A percentile compares a stretch with the other conserved stretches of the same genome.
phyloP scores from a whole-genome alignment of 2,113 vertebrate genomes.

The Oreocharis arfaki region DNA sequence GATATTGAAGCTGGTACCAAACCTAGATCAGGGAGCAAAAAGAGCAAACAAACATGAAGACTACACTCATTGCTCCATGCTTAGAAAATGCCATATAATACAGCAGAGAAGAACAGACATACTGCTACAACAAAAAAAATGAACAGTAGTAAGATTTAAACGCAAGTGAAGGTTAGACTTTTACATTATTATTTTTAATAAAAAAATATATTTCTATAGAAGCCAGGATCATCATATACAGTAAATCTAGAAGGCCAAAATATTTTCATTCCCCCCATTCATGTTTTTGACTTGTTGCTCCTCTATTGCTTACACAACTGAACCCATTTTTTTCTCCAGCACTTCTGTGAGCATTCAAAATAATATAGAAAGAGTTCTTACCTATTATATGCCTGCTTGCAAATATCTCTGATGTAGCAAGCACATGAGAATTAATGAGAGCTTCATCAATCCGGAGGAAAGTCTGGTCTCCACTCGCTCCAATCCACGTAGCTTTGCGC shows the following conservation, averaged over 20 bases:
- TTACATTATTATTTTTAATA: background rate
- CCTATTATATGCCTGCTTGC: conserved; percentile 98
- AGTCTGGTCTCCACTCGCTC: conserved; percentile 96
- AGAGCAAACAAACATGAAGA: background rate
- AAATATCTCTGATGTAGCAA: conserved; percentile 98
- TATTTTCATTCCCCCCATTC: background rate
- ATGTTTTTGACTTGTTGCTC: background rate
- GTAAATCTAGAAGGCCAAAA: background rate
- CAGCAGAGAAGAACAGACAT: background rate
- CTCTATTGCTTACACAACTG: background rate
- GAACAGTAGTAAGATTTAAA: background rate
- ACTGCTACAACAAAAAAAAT: background rate
- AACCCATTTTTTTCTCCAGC: background rate
- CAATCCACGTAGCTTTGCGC: conserved; percentile 97
- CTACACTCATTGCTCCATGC: background rate
- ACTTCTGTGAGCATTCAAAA: background rate
- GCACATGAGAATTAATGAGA: conserved; percentile 97
- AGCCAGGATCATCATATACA: background rate
- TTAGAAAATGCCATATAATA: background rate
- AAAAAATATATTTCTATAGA: background rate
- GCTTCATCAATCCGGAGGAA: conserved; percentile 97
- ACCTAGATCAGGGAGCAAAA: conserved; percentile 65
- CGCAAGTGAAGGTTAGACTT: background rate
- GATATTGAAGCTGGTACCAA: conserved; percentile 92
- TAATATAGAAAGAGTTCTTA: conserved; percentile 42